Conservation (phyloP, 2,113 vertebrate species). For the Nicator chloris region DNA sequence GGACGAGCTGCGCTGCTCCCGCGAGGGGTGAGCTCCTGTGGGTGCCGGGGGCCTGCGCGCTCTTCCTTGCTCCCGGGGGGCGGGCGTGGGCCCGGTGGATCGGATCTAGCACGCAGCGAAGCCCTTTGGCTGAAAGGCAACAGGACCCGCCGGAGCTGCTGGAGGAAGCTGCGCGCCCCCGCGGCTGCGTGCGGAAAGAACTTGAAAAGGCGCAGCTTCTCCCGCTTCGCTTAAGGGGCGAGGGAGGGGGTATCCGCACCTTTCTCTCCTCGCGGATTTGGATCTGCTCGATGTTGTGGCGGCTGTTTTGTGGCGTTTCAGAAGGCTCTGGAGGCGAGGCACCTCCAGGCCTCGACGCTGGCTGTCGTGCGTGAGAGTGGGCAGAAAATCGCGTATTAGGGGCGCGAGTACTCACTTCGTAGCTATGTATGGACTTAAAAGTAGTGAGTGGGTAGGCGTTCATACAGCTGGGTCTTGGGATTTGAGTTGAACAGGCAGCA, state of each 20-base stretch:
- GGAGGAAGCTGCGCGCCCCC: not conserved
- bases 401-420: rapidly evolving
- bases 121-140: rapidly evolving
- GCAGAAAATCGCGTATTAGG: rapidly evolving
- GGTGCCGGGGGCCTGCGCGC: not conserved
- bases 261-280: rapidly evolving
- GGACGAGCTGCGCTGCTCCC: not conserved
- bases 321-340: not conserved
- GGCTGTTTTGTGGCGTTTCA: not conserved
- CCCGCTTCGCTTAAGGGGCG: rapidly evolving
- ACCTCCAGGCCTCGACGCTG: not conserved
- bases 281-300: not conserved
- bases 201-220: not conserved
- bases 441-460: not conserved
- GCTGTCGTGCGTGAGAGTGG: rapidly evolving
- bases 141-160: not conserved
- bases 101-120: not conserved
- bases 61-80: too few species aligned
- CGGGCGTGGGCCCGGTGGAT: not conserved
- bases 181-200: not conserved
- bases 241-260: rapidly evolving
- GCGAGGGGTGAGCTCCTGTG: rapidly evolving
- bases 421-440: not conserved
- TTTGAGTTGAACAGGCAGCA: not conserved
- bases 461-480: rapidly evolving